phyloP scores from a whole-genome alignment of 2,113 vertebrate genomes.

The Equus quagga region DNA sequence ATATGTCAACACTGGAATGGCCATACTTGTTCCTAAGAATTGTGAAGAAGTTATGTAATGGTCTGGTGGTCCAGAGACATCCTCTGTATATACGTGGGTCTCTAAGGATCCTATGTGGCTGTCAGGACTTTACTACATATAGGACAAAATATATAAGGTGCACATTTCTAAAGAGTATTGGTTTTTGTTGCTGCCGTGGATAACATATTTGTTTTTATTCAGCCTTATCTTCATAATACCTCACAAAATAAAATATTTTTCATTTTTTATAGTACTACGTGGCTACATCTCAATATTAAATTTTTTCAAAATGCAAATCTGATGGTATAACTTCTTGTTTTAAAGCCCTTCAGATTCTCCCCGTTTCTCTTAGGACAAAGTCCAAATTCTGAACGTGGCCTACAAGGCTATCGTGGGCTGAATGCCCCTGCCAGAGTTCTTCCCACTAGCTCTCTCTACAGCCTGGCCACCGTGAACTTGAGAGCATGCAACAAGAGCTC shows the following conservation, averaged over 20 bases:
- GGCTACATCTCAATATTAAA: neutral
- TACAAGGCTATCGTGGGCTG: neutral
- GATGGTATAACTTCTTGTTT: neutral
- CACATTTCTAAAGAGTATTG: neutral
- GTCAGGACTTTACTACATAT: neutral
- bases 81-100: neutral
- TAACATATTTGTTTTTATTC: neutral
- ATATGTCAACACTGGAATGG: neutral
- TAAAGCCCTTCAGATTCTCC: neutral
- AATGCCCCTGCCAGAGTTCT: fast-evolving
- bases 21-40: constrained; percentile 43
- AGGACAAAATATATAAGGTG: neutral
- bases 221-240: neutral
- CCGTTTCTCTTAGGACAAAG: neutral
- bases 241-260: neutral
- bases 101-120: neutral
- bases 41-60: constrained; percentile 36
- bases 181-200: neutral
- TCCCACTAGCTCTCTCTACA: neutral
- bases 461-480: neutral
- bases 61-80: neutral
- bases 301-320: constrained; percentile 14
- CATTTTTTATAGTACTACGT: neutral
- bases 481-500: neutral
- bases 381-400: neutral